Conservation (phyloP, 2,113 vertebrate species). For the Conger conger region DNA sequence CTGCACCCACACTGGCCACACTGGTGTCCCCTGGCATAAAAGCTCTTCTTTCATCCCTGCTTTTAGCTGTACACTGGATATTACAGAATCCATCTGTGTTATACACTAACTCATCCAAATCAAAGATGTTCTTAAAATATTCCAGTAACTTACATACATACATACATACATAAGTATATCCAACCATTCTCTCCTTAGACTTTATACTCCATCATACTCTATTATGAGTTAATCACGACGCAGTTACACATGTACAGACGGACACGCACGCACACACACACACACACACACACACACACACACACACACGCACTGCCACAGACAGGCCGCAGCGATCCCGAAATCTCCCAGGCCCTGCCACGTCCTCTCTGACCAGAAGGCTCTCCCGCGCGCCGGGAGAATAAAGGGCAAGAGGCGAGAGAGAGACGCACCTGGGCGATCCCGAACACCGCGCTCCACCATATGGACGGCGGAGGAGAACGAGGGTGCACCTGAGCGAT, state of each 20-base stretch:
- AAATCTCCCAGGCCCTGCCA: background rate
- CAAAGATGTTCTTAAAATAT: background rate
- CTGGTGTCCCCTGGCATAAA: no score
- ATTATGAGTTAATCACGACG: background rate
- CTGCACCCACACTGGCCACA: no score
- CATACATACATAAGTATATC: no score
- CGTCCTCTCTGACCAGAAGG: constrained; percentile 23
- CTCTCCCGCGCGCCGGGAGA: background rate
- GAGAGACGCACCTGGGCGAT: constrained; percentile 20
- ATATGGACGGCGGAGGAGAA: constrained; percentile 40
- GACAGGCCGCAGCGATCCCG: background rate
- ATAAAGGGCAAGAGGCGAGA: background rate
- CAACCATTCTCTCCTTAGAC: background rate
- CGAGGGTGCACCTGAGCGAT: constrained; percentile 40
- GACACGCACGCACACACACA: background rate
- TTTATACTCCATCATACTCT: background rate
- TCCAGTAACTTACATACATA: background rate
- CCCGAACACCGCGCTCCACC: constrained; percentile 33
- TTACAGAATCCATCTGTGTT: background rate
- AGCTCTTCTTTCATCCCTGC: no score
- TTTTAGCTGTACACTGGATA: background rate
- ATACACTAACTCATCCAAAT: background rate
- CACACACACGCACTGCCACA: background rate
- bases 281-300: background rate
- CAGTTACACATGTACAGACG: background rate